A percentile compares a stretch with the other conserved stretches of the same genome.
Evolutionary conservation across 2,113 vertebrate species (phyloP).

Genomic region (Ammospiza nelsoni): DNA sequence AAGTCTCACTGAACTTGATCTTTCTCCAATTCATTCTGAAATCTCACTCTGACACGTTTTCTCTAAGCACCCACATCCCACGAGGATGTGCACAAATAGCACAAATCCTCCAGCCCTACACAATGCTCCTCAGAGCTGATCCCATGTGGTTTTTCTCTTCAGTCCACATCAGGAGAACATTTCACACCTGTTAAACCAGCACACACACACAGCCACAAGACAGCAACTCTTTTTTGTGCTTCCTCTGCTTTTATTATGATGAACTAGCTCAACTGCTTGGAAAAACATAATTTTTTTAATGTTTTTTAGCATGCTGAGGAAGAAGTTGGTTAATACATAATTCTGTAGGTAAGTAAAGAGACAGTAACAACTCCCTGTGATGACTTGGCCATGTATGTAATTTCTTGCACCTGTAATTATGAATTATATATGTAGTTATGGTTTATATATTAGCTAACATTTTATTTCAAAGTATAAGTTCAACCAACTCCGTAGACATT

Average conservation of each 20-base stretch:
- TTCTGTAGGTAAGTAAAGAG: background rate
- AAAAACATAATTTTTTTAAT: background rate
- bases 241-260: background rate
- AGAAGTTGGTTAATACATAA: background rate
- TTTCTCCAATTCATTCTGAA: background rate
- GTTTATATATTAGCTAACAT: background rate
- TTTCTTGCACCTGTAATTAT: background rate
- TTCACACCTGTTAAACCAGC: background rate
- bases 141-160: background rate
- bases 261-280: background rate
- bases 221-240: background rate
- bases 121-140: background rate
- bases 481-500: background rate
- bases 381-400: background rate
- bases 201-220: background rate
- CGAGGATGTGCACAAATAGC: fast-evolving
- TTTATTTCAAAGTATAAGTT: background rate
- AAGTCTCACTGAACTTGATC: background rate
- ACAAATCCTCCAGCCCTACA: background rate
- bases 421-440: background rate
- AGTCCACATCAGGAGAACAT: background rate
- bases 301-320: background rate
- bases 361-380: background rate
- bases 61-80: background rate
- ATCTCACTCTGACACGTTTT: background rate